Conservation (phyloP, 2,797 vertebrate genomes). For the Setipinna tenuifilis region DNA sequence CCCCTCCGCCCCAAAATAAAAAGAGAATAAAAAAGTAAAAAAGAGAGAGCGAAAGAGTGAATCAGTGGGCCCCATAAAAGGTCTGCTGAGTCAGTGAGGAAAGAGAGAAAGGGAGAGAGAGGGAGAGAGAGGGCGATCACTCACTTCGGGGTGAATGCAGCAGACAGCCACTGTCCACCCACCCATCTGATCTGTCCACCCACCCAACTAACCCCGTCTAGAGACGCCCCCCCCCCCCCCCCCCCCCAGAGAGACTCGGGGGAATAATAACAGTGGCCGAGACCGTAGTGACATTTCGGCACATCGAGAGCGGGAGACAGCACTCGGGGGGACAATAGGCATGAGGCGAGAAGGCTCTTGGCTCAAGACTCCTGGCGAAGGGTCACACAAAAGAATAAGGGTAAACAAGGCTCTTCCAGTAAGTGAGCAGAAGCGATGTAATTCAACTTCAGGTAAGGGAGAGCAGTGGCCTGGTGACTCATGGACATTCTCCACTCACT, state of each 20-base stretch:
- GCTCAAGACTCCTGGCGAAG: neutral
- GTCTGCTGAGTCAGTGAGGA: neutral
- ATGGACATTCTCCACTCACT: neutral
- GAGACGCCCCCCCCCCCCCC: neutral
- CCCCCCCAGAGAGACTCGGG: neutral
- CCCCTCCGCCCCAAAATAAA: no score
- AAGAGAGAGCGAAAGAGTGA: neutral
- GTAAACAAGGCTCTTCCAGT: neutral
- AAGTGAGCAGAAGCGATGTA: neutral
- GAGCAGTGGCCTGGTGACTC: neutral
- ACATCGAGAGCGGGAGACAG: no score
- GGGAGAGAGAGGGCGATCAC: neutral
- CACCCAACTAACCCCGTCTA: slow-evolving; percentile 14
- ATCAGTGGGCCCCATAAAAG: neutral
- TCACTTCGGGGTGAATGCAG: slow-evolving; percentile 16
- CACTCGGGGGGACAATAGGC: no score
- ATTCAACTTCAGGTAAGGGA: neutral
- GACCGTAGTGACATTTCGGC: neutral
- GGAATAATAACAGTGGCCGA: neutral
- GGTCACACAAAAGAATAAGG: neutral
- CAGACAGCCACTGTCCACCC: neutral
- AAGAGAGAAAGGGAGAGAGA: neutral
- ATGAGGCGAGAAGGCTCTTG: neutral
- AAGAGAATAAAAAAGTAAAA: neutral
- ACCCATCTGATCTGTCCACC: slow-evolving; percentile 20